Base-by-base conservation (phyloP, 2,797 vertebrate species). In the Sebastiscus albofasciatus region DNA sequence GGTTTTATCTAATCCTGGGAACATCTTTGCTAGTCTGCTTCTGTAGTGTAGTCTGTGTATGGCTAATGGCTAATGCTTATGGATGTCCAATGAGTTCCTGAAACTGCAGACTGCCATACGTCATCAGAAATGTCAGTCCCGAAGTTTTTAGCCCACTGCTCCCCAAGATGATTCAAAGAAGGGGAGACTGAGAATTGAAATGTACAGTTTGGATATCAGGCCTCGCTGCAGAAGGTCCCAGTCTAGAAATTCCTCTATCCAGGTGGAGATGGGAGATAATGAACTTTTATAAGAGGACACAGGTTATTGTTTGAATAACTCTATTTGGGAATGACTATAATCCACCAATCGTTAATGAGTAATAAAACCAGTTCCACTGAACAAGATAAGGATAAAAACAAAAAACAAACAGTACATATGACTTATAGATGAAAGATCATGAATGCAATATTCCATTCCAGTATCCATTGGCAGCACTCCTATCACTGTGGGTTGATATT, bases 131-230 rank as follows among this genome's bases (percentile, higher is more conserved):
- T 46, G 42, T 46, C 42, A 46, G 58, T 60, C 58, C 27, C 18
- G 1, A 60, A 60, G 58, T 20, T 12, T n/a, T 52, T 52, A 9
- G 20, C 49, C 49, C 49, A n/a, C 49, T 52, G 49, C 49, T 52
- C 49, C 20, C 49, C 0, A 52, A n/a, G 49, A n/a, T n/a, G 49
- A 0, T 46, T 46, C 42, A 46, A 46, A 0, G 0, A 46, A 46
- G 42, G 42, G 6, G 42, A 46, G 13, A 14, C 0, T 13, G 5
- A 6, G 31, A 33, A 33, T 33, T 46, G 42, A 46, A 46, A 0
- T 46, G 16, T 46, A 46, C 42, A 46, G 42, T 52, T 52, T 52
- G 49, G 49, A 52, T 52, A n/a, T 52, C 49, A 20, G 49, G 49
- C 18, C 49, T 52, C 49, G 20, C 49, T 49, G 46, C 46, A 20